These are phyloP conservation scores for Nothocercus nigrocapillus DNA, from an alignment of 2,113 vertebrate genomes.

Conservation along the genomic window DNA sequence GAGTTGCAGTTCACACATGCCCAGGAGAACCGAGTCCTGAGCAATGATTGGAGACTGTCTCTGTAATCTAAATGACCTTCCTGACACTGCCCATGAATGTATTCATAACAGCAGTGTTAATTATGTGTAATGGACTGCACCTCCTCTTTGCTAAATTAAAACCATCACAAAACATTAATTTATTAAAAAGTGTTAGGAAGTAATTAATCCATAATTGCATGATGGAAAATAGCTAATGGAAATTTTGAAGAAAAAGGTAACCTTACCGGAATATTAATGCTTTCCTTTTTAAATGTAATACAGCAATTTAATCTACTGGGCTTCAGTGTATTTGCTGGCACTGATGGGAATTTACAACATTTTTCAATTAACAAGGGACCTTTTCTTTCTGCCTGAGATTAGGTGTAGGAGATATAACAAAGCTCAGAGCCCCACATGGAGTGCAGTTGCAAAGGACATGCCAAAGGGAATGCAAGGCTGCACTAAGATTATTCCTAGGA, in stretches of 20 bases:
- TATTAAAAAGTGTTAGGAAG: constrained; percentile 9
- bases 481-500: not conserved
- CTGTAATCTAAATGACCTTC: not conserved
- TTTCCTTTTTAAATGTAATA: not conserved
- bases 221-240: constrained; percentile 23
- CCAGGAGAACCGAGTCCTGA: not conserved
- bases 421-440: not conserved
- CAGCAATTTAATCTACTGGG: not conserved
- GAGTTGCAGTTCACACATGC: not conserved
- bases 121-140: not conserved
- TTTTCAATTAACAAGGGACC: not conserved
- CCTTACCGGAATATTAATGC: not conserved
- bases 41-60: not conserved
- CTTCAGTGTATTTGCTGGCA: not conserved
- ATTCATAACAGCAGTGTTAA: not conserved
- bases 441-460: not conserved
- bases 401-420: no score
- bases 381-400: not conserved
- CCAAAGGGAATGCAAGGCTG: not conserved
- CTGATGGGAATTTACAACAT: not conserved
- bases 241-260: not conserved
- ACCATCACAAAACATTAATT: not conserved
- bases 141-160: constrained; percentile 4
- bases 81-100: not conserved
- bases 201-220: constrained; percentile 3